A percentile compares a stretch with the other conserved stretches of the same genome.
phyloP scores from a whole-genome alignment of 53 echinoderm and acorn worm species.

The Mesocentrotus franciscanus region DNA sequence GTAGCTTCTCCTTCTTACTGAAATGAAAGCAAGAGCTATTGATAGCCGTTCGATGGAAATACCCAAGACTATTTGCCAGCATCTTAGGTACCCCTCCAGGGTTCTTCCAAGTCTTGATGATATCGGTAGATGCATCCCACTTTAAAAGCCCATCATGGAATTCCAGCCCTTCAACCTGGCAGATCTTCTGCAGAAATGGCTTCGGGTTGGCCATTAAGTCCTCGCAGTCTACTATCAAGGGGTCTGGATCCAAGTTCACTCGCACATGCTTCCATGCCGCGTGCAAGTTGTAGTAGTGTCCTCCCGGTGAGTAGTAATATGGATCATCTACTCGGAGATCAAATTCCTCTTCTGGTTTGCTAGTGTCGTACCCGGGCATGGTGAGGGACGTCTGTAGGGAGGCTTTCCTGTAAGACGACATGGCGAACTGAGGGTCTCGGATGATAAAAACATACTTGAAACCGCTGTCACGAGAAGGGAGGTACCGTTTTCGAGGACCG shows the following conservation, averaged over 20 bases:
- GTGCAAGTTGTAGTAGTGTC: neutral
- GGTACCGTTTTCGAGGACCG: neutral
- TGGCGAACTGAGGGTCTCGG: constrained; percentile 22
- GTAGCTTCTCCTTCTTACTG: neutral
- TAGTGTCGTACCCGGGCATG: neutral
- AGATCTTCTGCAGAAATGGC: constrained; percentile 55
- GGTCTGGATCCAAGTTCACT: constrained; percentile 11
- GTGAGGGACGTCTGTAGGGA: neutral
- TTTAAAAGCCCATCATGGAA: constrained; percentile 39
- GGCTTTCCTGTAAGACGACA: constrained; percentile 47
- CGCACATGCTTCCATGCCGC: constrained; percentile 26
- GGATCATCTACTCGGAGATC: constrained; percentile 17
- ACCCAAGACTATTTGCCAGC: constrained; percentile 16
- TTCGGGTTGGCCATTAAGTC: constrained; percentile 56
- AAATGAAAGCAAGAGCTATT: constrained; percentile 23
- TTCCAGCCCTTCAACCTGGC: constrained; percentile 52
- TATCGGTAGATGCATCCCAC: constrained; percentile 49
- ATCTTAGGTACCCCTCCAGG: constrained; percentile 23
- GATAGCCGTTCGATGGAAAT: constrained; percentile 25
- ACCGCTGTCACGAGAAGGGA: constrained; percentile 19
- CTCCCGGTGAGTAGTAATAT: neutral
- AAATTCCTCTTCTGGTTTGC: constrained; percentile 20
- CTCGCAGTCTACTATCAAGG: constrained; percentile 41
- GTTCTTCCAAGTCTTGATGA: constrained; percentile 41
- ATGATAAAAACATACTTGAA: constrained; percentile 49